phyloP scores from a whole-genome alignment of 2,797 vertebrate genomes.

The Sorex maritimensis region DNA sequence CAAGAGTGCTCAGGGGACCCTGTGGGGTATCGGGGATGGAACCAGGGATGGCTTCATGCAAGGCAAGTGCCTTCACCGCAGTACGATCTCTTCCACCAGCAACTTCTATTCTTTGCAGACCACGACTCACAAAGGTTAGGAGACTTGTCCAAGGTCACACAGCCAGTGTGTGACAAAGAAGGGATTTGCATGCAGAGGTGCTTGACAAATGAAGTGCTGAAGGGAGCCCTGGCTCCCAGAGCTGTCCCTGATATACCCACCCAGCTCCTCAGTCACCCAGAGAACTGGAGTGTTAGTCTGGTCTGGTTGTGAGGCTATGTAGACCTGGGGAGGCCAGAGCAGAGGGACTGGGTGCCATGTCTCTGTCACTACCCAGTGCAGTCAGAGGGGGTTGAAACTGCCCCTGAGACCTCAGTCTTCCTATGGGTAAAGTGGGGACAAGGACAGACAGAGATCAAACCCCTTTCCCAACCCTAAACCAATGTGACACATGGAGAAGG shows the following conservation, averaged over 20 bases:
- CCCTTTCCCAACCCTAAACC: too few species aligned
- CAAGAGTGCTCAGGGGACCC: too few species aligned
- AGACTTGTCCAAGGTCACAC: conserved; percentile 24
- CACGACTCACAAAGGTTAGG: conserved; percentile 14
- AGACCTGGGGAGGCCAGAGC: neutral
- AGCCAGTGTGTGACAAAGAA: neutral
- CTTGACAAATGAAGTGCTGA: neutral
- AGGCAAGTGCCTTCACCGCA: too few species aligned
- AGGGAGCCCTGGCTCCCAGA: neutral
- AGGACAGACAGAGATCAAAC: neutral
- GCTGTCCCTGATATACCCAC: neutral
- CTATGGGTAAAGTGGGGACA: neutral
- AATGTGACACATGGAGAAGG: neutral
- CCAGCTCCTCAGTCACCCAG: neutral
- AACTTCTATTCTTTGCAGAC: neutral
- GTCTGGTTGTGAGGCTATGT: neutral
- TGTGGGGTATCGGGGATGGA: too few species aligned
- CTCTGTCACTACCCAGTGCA: neutral
- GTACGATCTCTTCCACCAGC: too few species aligned
- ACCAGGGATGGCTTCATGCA: too few species aligned
- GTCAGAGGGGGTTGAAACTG: too few species aligned
- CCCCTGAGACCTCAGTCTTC: neutral
- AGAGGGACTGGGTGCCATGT: neutral
- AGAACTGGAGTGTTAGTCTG: neutral
- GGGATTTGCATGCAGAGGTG: neutral